Percentiles rank a stretch among this genome's conserved stretches.
These are phyloP conservation scores for Bicyclus anynana DNA, from an alignment of 1,140 invertebrate species.

Conservation along the genomic window DNA sequence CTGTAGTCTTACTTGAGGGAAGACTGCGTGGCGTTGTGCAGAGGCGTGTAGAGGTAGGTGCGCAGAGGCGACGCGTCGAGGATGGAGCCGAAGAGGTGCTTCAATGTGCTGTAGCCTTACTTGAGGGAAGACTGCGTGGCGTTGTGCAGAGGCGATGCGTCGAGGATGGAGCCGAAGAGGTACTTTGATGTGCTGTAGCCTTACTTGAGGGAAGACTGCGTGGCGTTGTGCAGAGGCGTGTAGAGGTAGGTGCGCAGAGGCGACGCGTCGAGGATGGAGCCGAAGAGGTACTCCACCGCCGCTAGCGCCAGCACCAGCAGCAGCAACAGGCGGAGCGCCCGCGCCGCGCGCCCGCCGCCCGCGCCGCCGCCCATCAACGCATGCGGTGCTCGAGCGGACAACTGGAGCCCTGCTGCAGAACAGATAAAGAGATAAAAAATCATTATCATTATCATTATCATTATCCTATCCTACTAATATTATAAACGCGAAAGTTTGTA, in stretches of 20 bases:
- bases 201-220: slow-evolving; percentile 50
- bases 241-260: slow-evolving; percentile 63
- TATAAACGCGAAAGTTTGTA: no score
- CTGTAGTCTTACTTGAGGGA: no score
- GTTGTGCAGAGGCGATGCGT: slow-evolving; percentile 57
- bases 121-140: slow-evolving; percentile 51
- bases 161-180: slow-evolving; percentile 63
- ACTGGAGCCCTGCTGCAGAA: slow-evolving; percentile 30
- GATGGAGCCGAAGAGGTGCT: no score
- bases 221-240: slow-evolving; percentile 54
- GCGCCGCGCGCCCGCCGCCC: slow-evolving; percentile 59
- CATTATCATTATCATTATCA: no score
- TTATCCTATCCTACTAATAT: no score
- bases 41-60: no score
- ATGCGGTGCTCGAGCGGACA: slow-evolving; percentile 37
- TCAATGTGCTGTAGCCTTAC: slow-evolving; percentile 14
- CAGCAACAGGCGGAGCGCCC: slow-evolving; percentile 62
- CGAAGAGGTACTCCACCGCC: slow-evolving; percentile 66
- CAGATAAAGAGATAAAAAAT: background rate
- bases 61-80: no score
- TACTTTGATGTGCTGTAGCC: slow-evolving; percentile 31
- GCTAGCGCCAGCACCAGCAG: slow-evolving; percentile 60
- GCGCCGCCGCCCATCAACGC: slow-evolving; percentile 64
- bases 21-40: no score
- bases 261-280: slow-evolving; percentile 63